phyloP scores from a whole-genome alignment of 1,140 invertebrate genomes.

The Trissolcus basalis region DNA sequence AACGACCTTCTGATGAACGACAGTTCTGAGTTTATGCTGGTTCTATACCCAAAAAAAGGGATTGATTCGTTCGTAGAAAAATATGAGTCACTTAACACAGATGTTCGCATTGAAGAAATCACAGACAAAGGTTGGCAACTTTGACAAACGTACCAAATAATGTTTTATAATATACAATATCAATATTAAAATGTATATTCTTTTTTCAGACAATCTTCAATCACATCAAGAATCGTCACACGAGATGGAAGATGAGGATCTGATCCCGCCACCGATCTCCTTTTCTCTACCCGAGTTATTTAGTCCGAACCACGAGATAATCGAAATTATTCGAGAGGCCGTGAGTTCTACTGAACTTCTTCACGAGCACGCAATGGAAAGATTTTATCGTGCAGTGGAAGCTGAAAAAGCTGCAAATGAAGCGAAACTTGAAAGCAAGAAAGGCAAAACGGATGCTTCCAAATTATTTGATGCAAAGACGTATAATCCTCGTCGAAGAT shows the following conservation, averaged over 20 bases:
- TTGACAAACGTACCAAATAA: too few relatives aligned
- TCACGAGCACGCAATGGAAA: conserved; percentile 86
- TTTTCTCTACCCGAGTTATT: conserved; percentile 86
- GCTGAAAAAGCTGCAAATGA: conserved; percentile 79
- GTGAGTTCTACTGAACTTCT: conserved; percentile 88
- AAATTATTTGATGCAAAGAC: conserved; percentile 54
- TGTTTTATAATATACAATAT: neutral
- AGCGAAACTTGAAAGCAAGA: conserved; percentile 51
- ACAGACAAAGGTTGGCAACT: neutral
- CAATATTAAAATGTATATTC: neutral
- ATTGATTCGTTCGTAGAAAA: conserved; percentile 56
- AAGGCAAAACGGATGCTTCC: conserved; percentile 58
- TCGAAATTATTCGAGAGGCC: conserved; percentile 79
- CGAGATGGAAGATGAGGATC: conserved; percentile 76
- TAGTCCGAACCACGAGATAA: conserved; percentile 71
- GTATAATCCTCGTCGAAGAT: conserved; percentile 55
- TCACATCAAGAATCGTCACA: conserved; percentile 24
- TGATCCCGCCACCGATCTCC: conserved; percentile 85
- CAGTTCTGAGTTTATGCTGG: conserved; percentile 87
- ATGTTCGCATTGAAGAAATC: too few relatives aligned
- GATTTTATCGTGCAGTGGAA: conserved; percentile 85
- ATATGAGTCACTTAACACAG: neutral
- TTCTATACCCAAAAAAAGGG: conserved; percentile 81
- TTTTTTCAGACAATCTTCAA: conserved; percentile 24
- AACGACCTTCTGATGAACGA: conserved; percentile 71